Evolutionary conservation across 2,888 invertebrate species (phyloP), one percentile per base, ranked within the genome.

Genomic region (Andrena trimmerana): DNA sequence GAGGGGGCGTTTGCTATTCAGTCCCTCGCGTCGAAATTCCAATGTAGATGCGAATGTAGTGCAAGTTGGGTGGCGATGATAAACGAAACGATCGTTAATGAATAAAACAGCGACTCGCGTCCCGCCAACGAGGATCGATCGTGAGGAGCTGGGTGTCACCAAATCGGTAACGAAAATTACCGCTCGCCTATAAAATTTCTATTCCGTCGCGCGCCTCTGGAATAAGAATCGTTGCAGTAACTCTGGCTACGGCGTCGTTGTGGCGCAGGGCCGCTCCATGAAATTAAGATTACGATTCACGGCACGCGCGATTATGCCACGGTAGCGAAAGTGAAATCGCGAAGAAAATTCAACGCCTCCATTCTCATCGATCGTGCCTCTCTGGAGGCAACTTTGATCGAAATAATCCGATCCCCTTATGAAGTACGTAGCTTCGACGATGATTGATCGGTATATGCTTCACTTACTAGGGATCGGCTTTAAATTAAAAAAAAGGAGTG

Each of bases 281-380:
- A 60, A 71, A 74, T 70, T 75, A 74, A 67, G 81, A 88, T 86
- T 80, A 57, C 78, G 77, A 91, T 89, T 90, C 91, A 83, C 75
- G 81, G 88, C 91, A 90, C 89, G 90, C 83, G 78, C 88, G 81
- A 81, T 88, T 89, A 88, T 86, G 87, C 84, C 85, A 84, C 81
- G 50, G 36, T 57, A 76, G 88, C 80, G 89, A 90, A 90, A 91
- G 91, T 90, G 91, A 91, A 91, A 91, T 90, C 90, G 86, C 78
- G 66, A 84, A 80, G 85, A 87, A 90, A 89, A 88, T 89, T 74
- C 71, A 73, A 31, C 74, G 71, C 54, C 68, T 68, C n/a, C 48
- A 10, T 79, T 62, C 65, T 20, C 63, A 16, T 10, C 6, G 42
- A 20, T 50, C 24, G 24, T 59, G 16, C 16, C 57, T 50, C 16